These are phyloP conservation scores for Distichodus sexfasciatus DNA, from an alignment of 2,797 vertebrate species.

Conservation along the genomic window DNA sequence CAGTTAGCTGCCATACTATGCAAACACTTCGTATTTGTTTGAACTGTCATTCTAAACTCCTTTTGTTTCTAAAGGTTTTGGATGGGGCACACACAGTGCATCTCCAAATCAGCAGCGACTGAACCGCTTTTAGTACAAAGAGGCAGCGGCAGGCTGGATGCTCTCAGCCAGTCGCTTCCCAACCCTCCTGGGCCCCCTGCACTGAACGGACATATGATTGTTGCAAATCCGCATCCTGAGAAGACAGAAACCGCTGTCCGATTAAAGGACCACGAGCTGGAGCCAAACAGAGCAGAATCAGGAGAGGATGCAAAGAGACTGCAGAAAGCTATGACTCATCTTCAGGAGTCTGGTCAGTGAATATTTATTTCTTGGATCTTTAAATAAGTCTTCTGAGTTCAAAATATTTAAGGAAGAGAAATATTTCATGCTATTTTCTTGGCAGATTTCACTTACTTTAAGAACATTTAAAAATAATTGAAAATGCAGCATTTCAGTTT, in stretches of 20 bases:
- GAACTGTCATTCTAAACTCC: background rate
- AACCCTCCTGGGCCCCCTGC: background rate
- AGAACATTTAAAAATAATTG: too few relatives aligned
- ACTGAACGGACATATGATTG: slow-evolving; percentile 20
- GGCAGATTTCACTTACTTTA: too few relatives aligned
- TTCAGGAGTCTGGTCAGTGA: slow-evolving; percentile 50
- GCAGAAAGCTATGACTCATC: slow-evolving; percentile 50
- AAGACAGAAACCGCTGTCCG: slow-evolving; percentile 16
- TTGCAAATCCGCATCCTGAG: slow-evolving; percentile 16
- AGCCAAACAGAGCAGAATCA: slow-evolving; percentile 25
- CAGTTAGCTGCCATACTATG: background rate
- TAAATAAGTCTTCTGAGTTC: too few relatives aligned
- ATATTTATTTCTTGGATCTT: too few relatives aligned
- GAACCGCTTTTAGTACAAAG: slow-evolving; percentile 3
- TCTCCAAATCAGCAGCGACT: slow-evolving; percentile 34
- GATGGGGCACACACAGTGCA: slow-evolving; percentile 52
- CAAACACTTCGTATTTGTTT: background rate
- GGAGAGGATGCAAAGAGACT: slow-evolving; percentile 32
- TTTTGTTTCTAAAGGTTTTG: slow-evolving; percentile 36
- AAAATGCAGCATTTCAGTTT: too few relatives aligned
- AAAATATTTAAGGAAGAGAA: too few relatives aligned
- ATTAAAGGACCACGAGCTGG: slow-evolving; percentile 34
- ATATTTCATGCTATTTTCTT: too few relatives aligned
- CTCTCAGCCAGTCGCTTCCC: background rate
- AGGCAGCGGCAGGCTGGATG: slow-evolving; percentile 5